Base-by-base conservation (phyloP, 2,888 invertebrate genomes). In the Drosophila silvestris region DNA sequence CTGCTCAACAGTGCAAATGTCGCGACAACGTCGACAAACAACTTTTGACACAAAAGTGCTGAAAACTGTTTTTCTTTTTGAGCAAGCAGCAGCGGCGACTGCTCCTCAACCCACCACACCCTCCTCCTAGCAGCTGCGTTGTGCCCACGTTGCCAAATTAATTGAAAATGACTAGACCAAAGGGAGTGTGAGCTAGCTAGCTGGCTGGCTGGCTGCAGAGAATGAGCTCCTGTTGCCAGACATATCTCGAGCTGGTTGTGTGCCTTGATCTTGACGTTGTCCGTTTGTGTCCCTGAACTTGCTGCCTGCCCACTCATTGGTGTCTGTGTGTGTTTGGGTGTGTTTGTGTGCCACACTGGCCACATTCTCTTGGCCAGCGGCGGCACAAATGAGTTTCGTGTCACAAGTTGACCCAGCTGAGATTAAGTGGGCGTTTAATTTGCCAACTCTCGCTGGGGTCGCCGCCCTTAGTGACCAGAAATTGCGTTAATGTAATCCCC, bases 391-490 rank as follows among this genome's bases (percentile, higher is more conserved):
- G 83, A 89, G 89, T 86, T 89, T 81, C 82, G 88, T 89, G 89
- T 89, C 89, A 88, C 81, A 89, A 88, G 89, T 86, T 86, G 89
- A 89, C 89, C 85, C 82, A 63, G 78, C 80, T 78, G 82, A 89
- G 89, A 89, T 89, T 89, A 89, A 89, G 88, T 89, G 89, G 89
- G 89, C 89, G 89, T 88, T 89, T 89, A 88, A 88, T 88, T 88
- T 88, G 87, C 85, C 85, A 78, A 82, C 85, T 83, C 79, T 70
- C 85, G 75, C 78, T 82, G 82, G 71, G 75, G 76, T 75, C 74
- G 69, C 74, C 71, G 70, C 70, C 54, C 71, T 71, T 39, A 50
- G 66, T 53, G 65, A 54, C 51, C 74, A 74, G 84, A 84, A 83
- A 82, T 85, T 85, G 85, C 88, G 84, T 87, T 87, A 87, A 88